A percentile compares a stretch with the other conserved stretches of the same genome.
Evolutionary conservation across 2,113 vertebrate species (phyloP).

Genomic region (Hassar affinis): DNA sequence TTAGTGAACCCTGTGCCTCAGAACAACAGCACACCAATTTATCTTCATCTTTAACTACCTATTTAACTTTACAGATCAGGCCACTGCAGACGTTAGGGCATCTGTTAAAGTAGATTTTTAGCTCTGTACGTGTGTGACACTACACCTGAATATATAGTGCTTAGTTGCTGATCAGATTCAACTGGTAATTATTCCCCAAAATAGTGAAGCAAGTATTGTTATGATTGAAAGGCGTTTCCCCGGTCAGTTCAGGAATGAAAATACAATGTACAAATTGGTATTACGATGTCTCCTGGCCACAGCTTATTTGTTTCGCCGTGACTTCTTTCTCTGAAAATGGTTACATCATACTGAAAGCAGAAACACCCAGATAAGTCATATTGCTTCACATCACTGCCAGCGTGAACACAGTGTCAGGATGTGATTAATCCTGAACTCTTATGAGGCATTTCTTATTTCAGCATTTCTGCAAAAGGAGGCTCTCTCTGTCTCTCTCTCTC

Average conservation of each 20-base stretch:
- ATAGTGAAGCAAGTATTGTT: not conserved
- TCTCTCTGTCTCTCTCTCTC: too few species aligned
- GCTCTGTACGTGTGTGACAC: not conserved
- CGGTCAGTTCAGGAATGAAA: not conserved
- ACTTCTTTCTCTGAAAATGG: not conserved
- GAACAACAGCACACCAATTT: not conserved
- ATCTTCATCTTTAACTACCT: not conserved
- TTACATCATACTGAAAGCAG: not conserved
- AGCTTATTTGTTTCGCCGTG: not conserved
- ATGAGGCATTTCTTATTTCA: not conserved
- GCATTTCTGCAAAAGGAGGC: not conserved
- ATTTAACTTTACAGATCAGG: not conserved
- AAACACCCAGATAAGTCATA: not conserved
- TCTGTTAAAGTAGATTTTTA: not conserved
- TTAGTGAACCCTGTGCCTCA: not conserved
- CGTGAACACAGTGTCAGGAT: not conserved
- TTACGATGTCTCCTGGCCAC: not conserved
- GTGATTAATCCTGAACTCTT: not conserved
- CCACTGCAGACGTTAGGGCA: not conserved
- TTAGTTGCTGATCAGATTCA: not conserved
- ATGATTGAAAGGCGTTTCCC: not conserved
- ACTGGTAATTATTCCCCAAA: not conserved
- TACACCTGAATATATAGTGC: not conserved
- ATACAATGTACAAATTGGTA: not conserved
- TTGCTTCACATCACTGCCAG: not conserved